These are phyloP conservation scores for Drosophila orosa DNA, from an alignment of 1,140 invertebrate genomes.

Conservation along the genomic window DNA sequence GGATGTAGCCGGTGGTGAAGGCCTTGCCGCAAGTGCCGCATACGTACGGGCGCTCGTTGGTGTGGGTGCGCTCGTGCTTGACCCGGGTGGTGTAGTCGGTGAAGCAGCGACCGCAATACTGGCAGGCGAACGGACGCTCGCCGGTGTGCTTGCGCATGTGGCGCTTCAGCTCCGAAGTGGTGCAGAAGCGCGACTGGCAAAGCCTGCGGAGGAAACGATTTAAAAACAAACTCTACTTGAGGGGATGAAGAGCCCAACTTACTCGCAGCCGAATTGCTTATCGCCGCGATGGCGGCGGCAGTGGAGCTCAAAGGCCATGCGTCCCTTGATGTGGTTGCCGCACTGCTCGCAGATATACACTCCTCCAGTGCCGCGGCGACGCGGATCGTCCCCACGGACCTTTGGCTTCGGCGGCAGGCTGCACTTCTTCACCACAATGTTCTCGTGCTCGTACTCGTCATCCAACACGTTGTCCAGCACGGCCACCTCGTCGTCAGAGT, in stretches of 20 bases:
- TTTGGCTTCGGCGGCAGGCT: slow-evolving; percentile 67
- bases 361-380: slow-evolving; percentile 61
- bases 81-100: slow-evolving; percentile 75
- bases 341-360: slow-evolving; percentile 74
- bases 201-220: slow-evolving; percentile 41
- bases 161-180: slow-evolving; percentile 73
- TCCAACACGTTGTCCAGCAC: slow-evolving; percentile 69
- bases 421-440: slow-evolving; percentile 63
- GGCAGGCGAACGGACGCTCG: slow-evolving; percentile 70
- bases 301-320: slow-evolving; percentile 71
- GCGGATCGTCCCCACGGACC: slow-evolving; percentile 54
- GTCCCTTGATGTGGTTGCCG: slow-evolving; percentile 70
- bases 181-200: slow-evolving; percentile 76
- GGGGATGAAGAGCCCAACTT: slow-evolving; percentile 20
- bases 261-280: slow-evolving; percentile 74
- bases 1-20: slow-evolving; percentile 85
- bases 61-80: slow-evolving; percentile 85
- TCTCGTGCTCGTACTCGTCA: slow-evolving; percentile 69
- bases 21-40: slow-evolving; percentile 86
- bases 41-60: slow-evolving; percentile 86
- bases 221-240: background rate
- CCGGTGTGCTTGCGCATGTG: slow-evolving; percentile 76
- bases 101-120: slow-evolving; percentile 73
- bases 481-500: slow-evolving; percentile 70
- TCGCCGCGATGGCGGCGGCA: slow-evolving; percentile 74